phyloP scores from a whole-genome alignment of 2,113 vertebrate genomes.

The Panthera uncia region DNA sequence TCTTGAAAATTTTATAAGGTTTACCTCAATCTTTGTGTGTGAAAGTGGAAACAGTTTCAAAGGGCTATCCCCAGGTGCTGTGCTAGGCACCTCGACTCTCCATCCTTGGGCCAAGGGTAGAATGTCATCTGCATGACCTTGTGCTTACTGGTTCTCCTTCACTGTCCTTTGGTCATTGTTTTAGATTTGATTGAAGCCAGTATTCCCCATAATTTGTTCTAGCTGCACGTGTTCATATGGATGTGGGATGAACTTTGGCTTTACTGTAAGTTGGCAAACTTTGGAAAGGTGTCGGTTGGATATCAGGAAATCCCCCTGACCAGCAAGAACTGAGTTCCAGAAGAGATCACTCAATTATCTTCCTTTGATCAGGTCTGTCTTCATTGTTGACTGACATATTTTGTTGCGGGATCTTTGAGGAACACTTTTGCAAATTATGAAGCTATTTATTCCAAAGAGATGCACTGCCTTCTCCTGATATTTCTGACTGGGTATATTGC shows the following conservation, averaged over 20 bases:
- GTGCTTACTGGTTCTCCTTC: background rate
- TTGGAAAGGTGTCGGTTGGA: background rate
- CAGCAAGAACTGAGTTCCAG: background rate
- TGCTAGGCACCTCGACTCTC: background rate
- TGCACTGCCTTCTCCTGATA: background rate
- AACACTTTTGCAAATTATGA: background rate
- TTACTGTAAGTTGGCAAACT: background rate
- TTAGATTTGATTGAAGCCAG: background rate
- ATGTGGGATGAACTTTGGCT: background rate
- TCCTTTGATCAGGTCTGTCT: background rate
- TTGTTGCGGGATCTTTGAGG: background rate
- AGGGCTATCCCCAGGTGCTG: slow-evolving; percentile 57
- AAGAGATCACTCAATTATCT: background rate
- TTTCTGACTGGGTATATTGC: background rate
- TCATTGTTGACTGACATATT: background rate
- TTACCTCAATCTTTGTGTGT: slow-evolving; percentile 58
- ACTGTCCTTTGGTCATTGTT: background rate
- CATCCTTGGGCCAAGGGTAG: slow-evolving; percentile 16
- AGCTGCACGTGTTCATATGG: slow-evolving; percentile 28
- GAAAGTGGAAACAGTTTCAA: slow-evolving; percentile 71
- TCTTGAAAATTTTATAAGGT: slow-evolving; percentile 72
- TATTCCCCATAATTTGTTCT: background rate
- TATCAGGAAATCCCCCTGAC: background rate
- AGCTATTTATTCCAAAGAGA: background rate
- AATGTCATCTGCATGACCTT: background rate